Conservation (phyloP, 2,113 vertebrate genomes). For the Zootoca vivipara region DNA sequence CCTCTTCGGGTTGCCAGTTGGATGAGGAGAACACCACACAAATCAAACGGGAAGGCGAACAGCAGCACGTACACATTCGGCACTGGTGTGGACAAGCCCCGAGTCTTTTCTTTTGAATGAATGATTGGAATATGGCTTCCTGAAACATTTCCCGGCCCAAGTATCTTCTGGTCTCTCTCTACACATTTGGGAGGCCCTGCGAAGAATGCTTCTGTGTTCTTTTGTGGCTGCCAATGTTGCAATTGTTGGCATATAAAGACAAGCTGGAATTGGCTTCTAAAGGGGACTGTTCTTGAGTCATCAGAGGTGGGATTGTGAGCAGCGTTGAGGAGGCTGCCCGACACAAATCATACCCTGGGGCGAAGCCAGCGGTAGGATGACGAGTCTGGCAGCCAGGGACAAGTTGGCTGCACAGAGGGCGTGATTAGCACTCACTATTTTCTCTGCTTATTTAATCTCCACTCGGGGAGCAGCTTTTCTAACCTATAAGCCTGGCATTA, state of each 20-base stretch:
- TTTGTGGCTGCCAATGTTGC: neutral
- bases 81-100: no score
- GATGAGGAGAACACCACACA: neutral
- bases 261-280: neutral
- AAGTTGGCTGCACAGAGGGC: neutral
- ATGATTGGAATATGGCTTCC: neutral
- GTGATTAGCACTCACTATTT: neutral
- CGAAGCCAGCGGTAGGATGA: neutral
- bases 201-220: neutral
- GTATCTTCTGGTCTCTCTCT: neutral
- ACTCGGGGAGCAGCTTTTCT: neutral
- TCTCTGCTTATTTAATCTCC: neutral
- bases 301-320: neutral
- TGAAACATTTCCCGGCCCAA: neutral
- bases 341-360: neutral
- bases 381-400: neutral
- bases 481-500: neutral
- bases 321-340: neutral
- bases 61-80: no score
- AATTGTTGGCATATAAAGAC: neutral
- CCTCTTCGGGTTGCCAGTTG: no score
- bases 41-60: neutral
- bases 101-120: neutral
- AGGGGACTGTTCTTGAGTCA: neutral
- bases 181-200: neutral